Base-by-base conservation (phyloP, 2,113 vertebrate species). In the Ochotona princeps region DNA sequence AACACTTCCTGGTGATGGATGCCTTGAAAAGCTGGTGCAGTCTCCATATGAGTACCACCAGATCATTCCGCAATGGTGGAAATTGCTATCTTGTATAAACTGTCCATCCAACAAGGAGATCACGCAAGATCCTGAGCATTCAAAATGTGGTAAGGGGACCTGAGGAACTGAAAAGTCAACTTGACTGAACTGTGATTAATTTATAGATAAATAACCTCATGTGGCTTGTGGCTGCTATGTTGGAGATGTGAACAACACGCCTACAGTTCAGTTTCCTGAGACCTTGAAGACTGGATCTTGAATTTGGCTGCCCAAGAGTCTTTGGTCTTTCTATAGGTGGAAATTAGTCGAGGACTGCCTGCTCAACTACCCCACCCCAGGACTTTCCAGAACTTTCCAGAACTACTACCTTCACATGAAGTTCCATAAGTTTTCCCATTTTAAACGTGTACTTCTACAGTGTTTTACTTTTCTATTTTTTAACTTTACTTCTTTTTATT, bases 51-150 rank as follows among this genome's bases (percentile, higher is more conserved):
- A 21, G 18, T 17, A 35, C 54, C 63, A 12, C 8, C 1, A 49
- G 83, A 63, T 49, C 25, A 13, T 81, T 74, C 63, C 15, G 17
- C 25, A 54, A 23, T 23, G 35, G 21, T 9, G 7, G 47, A 35
- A 30, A 65, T 28, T 44, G 38, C 6, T 44, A 15, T 6, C 30
- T n/a, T 74, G 0, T 5, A 7, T 51, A 25, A 0, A 14, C 1
- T 13, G 30, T 10, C 35, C 28, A 44, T 5, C 1, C 2, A 0
- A 44, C 38, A 44, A 6, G 38, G 2, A 1, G 21, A 32, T 69
- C 66, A 26, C 18, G 44, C 0, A 0, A 51, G 54, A 54, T 73
- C 10, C 17, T 3, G 11, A 54, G n/a, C 17, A 6, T 9, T 20
- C 38, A 14, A 14, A 70, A 2, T 35, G 54, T 23, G 44, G 75